These are phyloP conservation scores for Caenorhabditis sp. DNA, from an alignment of 2,888 invertebrate genomes.

Conservation along the genomic window DNA sequence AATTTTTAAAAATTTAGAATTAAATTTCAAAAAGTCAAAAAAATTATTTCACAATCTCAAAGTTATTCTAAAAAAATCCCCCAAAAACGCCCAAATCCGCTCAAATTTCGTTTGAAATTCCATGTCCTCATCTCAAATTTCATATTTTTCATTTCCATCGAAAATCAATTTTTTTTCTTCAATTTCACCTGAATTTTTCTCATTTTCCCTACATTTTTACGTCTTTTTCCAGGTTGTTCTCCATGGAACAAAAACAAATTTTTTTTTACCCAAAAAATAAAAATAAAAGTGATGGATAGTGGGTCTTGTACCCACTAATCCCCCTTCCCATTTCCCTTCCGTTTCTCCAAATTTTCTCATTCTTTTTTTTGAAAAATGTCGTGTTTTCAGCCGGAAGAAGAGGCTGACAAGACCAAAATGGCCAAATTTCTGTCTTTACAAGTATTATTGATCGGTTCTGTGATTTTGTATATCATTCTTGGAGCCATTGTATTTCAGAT, in stretches of 20 bases:
- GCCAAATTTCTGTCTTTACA: conserved; percentile 76
- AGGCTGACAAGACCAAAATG: conserved; percentile 44
- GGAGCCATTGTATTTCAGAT: conserved; percentile 73
- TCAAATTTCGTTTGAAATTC: too few relatives aligned
- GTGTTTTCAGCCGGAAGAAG: conserved; percentile 35
- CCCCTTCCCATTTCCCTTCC: conserved; percentile 5
- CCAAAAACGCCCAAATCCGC: too few relatives aligned
- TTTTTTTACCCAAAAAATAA: background rate
- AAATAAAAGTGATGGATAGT: conserved; percentile 26
- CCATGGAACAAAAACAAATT: background rate
- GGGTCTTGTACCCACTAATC: background rate
- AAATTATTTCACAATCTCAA: too few relatives aligned
- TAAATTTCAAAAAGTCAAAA: too few relatives aligned
- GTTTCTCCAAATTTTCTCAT: background rate
- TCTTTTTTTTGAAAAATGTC: conserved; percentile 21
- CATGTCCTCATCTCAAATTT: too few relatives aligned
- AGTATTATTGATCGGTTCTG: conserved; percentile 75
- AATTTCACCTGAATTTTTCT: too few relatives aligned
- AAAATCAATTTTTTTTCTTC: conserved; percentile 20
- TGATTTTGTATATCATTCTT: conserved; percentile 76
- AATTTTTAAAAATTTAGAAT: too few relatives aligned
- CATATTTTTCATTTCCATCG: conserved; percentile 33
- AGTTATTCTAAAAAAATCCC: too few relatives aligned
- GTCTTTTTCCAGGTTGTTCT: too few relatives aligned
- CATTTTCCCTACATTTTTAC: too few relatives aligned